These are phyloP conservation scores for Lepidostoma basale DNA, from an alignment of 1,140 invertebrate species.

Conservation along the genomic window DNA sequence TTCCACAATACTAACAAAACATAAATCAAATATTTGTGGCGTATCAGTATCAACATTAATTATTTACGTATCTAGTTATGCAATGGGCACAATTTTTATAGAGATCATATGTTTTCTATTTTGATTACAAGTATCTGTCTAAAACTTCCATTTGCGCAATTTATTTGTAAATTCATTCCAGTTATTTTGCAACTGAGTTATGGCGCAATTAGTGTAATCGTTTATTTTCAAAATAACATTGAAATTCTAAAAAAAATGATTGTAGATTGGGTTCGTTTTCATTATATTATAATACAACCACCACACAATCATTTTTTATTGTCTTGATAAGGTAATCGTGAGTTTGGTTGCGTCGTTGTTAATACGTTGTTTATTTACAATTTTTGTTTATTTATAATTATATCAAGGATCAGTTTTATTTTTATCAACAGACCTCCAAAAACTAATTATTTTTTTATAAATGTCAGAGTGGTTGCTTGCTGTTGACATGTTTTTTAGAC, in stretches of 20 bases:
- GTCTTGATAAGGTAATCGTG: background rate
- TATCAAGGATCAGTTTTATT: background rate
- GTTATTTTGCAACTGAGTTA: background rate
- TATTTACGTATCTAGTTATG: background rate
- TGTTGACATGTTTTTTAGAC: background rate
- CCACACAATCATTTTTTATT: background rate
- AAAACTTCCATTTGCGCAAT: background rate
- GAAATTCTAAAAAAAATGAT: background rate
- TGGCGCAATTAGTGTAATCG: background rate
- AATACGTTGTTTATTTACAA: background rate
- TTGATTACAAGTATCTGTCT: background rate
- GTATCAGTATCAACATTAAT: too few species aligned
- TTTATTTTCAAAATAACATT: background rate
- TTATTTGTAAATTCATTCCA: background rate
- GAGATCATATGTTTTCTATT: constrained; percentile 22
- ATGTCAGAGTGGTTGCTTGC: background rate
- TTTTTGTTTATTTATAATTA: background rate
- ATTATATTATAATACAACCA: background rate
- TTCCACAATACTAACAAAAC: too few species aligned
- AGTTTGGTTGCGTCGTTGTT: background rate
- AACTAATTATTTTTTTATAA: background rate
- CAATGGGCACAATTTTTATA: background rate
- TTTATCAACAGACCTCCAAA: background rate
- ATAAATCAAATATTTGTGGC: background rate
- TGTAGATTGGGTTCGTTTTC: background rate